Percentiles rank a stretch among this genome's conserved stretches.
These are phyloP conservation scores for Patiria miniata DNA, from an alignment of 35 echinoderm and acorn worm species.

Conservation along the genomic window DNA sequence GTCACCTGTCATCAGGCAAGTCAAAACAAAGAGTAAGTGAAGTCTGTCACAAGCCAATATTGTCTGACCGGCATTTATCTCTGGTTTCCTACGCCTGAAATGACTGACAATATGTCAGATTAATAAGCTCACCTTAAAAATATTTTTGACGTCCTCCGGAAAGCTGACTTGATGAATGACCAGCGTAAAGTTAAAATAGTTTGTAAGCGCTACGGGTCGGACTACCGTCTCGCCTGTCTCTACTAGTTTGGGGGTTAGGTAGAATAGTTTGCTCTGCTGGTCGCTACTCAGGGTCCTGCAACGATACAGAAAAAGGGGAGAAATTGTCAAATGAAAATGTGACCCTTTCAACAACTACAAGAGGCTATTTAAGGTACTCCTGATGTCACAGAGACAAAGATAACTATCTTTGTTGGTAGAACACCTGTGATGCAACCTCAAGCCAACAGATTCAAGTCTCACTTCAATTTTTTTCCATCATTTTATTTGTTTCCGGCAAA, in stretches of 20 bases:
- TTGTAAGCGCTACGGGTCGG: constrained; percentile 77
- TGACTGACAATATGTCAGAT: too few species aligned
- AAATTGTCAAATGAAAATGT: background rate
- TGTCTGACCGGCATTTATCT: too few species aligned
- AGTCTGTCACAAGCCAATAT: too few species aligned
- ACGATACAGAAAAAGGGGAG: background rate
- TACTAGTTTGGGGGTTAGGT: constrained; percentile 58
- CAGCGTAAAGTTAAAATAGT: constrained; percentile 95
- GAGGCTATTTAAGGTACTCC: too few species aligned
- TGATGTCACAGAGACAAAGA: too few species aligned
- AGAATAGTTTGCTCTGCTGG: constrained; percentile 85
- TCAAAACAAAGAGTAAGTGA: background rate
- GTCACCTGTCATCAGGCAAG: constrained; percentile 72
- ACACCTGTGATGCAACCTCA: too few species aligned
- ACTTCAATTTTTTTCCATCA: too few species aligned
- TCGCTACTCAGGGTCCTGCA: constrained; percentile 85
- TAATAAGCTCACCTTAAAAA: constrained; percentile 75
- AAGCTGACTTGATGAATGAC: constrained; percentile 80
- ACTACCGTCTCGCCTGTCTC: constrained; percentile 41
- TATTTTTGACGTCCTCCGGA: constrained; percentile 59
- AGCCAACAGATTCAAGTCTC: too few species aligned
- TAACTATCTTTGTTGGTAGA: too few species aligned
- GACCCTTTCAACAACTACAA: too few species aligned
- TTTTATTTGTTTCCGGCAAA: too few species aligned
- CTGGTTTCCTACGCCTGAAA: too few species aligned